Evolutionary conservation across 2,888 invertebrate genomes (phyloP), one percentile per base, ranked within the genome.

Genomic region (Chouioia cunea): DNA sequence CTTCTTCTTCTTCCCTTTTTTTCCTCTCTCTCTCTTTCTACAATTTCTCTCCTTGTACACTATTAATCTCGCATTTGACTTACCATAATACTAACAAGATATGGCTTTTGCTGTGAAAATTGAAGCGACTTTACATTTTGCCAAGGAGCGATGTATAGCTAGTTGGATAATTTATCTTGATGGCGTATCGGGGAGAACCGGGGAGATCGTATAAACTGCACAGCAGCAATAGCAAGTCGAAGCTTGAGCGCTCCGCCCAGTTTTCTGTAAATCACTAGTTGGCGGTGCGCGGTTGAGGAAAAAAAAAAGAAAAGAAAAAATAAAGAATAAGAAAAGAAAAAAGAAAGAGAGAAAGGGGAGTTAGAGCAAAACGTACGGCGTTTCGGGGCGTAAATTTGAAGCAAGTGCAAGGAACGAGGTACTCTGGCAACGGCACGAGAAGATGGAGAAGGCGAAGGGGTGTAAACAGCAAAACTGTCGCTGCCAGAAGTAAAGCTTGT

Each of bases 321-420:
- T 2, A 36, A 23, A n/a, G 44, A 27, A 14, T 20, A 23, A 54
- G n/a, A 56, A 18, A 58, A 52, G n/a, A 27, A 56, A 20, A 48
- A 56, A 47, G 46, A 18, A 15, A 65, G 48, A 53, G 44, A 57
- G 14, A 48, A 16, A 44, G 27, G 10, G 58, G 52, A 23, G 10
- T 46, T 43, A 22, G 10, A 16, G 43, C 48, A 46, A 48, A 70
- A 71, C 59, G 73, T 73, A 68, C 65, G 58, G 48, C 62, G 56
- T 48, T 71, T 47, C 47, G 56, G 64, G 23, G 58, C 71, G 74
- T 74, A 74, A 71, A 74, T 74, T 72, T 72, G 74, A 70, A 63
- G 66, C 74, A 74, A 74, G 74, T 72, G 71, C 65, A 72, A 74
- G 64, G 64, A 74, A 74, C 68, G 68, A 69, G 54, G 23, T 47